phyloP scores from a whole-genome alignment of 2,888 invertebrate species.

The Hipparchia semele region DNA sequence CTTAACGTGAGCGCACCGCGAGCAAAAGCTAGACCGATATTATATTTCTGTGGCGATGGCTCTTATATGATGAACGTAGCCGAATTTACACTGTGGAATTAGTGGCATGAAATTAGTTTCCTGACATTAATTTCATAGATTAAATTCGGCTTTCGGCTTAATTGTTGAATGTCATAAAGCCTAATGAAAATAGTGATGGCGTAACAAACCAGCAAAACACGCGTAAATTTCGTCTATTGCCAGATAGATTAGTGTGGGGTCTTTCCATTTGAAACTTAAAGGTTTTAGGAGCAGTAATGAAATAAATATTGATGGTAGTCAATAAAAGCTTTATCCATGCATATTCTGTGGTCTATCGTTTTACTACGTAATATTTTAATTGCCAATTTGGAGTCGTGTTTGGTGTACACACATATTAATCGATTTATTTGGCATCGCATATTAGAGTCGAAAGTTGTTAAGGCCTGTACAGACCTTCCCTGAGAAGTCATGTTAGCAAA shows the following conservation, averaged over 20 bases:
- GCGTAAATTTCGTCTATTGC: background rate
- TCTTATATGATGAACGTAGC: too few species aligned
- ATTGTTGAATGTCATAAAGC: background rate
- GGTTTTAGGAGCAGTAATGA: constrained; percentile 47
- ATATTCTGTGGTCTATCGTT: constrained; percentile 53
- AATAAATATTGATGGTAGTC: constrained; percentile 54
- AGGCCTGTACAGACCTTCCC: too few species aligned
- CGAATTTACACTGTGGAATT: too few species aligned
- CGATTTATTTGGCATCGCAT: constrained; percentile 34
- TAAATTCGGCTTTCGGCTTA: too few species aligned
- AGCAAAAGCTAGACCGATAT: too few species aligned
- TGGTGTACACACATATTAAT: constrained; percentile 33
- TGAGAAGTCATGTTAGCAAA: too few species aligned
- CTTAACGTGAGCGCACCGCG: too few species aligned
- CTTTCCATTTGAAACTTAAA: constrained; percentile 31
- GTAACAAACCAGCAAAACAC: background rate
- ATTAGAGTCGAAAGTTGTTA: background rate
- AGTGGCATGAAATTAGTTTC: too few species aligned
- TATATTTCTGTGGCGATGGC: too few species aligned
- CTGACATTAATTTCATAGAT: too few species aligned
- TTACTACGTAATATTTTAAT: constrained; percentile 61
- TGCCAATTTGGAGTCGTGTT: constrained; percentile 50
- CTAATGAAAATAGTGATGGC: background rate
- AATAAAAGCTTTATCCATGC: constrained; percentile 61
- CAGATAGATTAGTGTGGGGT: constrained; percentile 24